Percentiles rank a stretch among this genome's conserved stretches.
These are phyloP conservation scores for Syncerus caffer DNA, from an alignment of 2,797 vertebrate species.

Conservation along the genomic window DNA sequence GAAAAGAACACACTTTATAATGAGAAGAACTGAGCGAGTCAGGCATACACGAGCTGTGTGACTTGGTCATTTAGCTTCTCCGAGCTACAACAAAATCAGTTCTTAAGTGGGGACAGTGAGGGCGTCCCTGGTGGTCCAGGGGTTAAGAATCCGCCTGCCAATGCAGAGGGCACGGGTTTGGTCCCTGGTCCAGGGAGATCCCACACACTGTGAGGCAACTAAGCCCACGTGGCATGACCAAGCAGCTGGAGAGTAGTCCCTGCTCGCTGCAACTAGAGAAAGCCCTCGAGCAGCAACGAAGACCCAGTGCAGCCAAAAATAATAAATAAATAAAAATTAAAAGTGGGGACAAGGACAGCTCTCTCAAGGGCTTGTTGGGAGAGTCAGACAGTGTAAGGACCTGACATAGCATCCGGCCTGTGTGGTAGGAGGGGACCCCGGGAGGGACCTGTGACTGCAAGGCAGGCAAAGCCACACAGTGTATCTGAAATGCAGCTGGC, in stretches of 20 bases:
- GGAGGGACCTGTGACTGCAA: not conserved
- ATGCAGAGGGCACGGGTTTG: not conserved
- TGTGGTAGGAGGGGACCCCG: not conserved
- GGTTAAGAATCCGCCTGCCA: not conserved
- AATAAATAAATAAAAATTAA: not conserved
- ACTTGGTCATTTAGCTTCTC: not conserved
- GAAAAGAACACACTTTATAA: not conserved
- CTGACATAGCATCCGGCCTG: accelerated
- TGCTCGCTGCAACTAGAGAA: not conserved
- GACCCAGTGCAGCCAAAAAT: not conserved
- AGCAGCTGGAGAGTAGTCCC: not conserved
- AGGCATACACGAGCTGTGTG: not conserved
- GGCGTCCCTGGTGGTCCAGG: not conserved
- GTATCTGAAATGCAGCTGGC: not conserved
- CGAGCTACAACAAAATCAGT: not conserved
- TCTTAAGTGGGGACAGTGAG: not conserved
- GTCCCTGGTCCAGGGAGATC: not conserved
- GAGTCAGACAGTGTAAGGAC: not conserved
- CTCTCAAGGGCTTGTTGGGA: not conserved
- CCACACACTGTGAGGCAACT: not conserved
- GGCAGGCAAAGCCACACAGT: not conserved
- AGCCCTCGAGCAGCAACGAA: not conserved
- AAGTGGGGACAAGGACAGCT: not conserved
- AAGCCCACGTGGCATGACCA: not conserved
- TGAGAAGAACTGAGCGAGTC: not conserved